Conservation (phyloP, 1,140 invertebrate species). For the Periplaneta americana region DNA sequence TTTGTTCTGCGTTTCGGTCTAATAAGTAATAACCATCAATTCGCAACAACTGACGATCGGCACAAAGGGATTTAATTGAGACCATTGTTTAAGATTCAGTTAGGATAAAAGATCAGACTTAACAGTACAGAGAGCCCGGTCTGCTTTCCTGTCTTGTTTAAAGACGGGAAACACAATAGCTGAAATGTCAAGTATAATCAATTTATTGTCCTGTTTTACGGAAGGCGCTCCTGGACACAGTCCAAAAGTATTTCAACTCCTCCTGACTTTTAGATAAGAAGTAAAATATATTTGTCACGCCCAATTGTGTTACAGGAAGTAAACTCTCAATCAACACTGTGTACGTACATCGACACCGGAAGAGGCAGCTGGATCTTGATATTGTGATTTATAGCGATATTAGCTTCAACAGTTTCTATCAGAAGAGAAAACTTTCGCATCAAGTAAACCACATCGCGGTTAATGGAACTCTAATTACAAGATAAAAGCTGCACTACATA, state of each 20-base stretch:
- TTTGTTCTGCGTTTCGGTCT: neutral
- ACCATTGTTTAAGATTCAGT: neutral
- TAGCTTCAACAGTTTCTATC: too few species aligned
- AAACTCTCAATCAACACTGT: neutral
- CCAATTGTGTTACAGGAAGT: neutral
- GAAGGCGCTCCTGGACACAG: neutral
- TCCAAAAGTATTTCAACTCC: neutral
- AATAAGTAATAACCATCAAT: neutral
- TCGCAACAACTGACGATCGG: neutral
- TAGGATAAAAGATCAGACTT: neutral
- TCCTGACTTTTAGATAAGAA: neutral
- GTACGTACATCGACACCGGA: neutral
- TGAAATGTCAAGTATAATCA: neutral
- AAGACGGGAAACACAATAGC: neutral
- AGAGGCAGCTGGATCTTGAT: neutral
- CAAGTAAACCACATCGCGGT: too few species aligned
- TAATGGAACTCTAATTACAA: too few species aligned
- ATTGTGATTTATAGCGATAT: neutral
- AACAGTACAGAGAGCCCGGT: neutral
- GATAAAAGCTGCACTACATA: too few species aligned
- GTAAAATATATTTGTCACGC: neutral
- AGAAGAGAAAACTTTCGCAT: too few species aligned
- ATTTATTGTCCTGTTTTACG: neutral
- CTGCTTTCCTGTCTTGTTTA: neutral
- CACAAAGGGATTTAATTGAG: neutral